phyloP scores from a whole-genome alignment of 2,797 vertebrate species.

The Rhinophrynus dorsalis region DNA sequence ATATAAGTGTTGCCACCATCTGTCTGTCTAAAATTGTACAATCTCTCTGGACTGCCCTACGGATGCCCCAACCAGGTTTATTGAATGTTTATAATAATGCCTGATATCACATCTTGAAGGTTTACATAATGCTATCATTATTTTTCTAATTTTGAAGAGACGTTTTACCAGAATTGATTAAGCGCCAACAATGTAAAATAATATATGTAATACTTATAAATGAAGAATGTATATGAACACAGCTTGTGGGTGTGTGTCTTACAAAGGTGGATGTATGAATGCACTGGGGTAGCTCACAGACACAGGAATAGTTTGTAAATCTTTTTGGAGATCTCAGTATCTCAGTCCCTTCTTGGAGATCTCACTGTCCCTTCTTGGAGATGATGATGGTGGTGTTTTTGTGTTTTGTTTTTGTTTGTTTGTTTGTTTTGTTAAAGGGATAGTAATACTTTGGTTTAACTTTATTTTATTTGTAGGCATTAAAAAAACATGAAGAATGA shows the following conservation, averaged over 20 bases:
- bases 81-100: conserved; percentile 26
- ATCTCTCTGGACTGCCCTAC: conserved; percentile 25
- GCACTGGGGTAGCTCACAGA: no score
- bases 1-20: conserved; percentile 72
- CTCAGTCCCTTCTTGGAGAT: no score
- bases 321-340: no score
- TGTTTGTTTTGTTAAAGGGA: no score
- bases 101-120: conserved; percentile 37
- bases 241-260: conserved; percentile 30
- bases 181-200: conserved; percentile 48
- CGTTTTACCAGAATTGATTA: conserved; percentile 42
- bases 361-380: no score
- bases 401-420: no score
- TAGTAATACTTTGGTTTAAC: no score
- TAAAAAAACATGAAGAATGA: no score
- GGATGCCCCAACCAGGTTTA: conserved; percentile 20
- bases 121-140: conserved; percentile 37
- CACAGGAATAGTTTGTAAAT: no score
- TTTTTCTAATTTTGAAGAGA: conserved; percentile 46
- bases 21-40: conserved; percentile 60
- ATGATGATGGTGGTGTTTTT: no score
- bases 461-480: no score
- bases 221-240: conserved; percentile 44
- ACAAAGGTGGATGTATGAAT: neutral
- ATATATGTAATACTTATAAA: conserved; percentile 39